Evolutionary conservation across 2,888 invertebrate genomes (phyloP), one percentile per base, ranked within the genome.

Genomic region (Amphimallon solstitiale): DNA sequence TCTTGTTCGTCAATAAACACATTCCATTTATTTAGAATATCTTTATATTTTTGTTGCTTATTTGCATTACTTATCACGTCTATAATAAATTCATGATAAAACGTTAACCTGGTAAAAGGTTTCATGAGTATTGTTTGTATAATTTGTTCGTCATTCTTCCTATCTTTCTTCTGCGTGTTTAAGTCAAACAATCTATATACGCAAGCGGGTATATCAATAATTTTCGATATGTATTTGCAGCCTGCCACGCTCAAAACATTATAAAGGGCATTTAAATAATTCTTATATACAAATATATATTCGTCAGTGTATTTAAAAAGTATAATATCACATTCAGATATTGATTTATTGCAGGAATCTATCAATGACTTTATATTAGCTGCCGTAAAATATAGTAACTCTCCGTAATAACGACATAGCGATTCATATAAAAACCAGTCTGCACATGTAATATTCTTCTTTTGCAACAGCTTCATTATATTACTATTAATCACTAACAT

Each of bases 181-280:
- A 62, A 63, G 37, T 75, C 76, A 3, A 73, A 70, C 59, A 75
- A 67, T 73, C 75, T 80, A 56, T 75, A 78, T 45, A 80, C 71
- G 63, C 82, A 82, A 70, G 84, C 84, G 17, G 88, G 86, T 54
- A 88, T 84, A 75, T 90, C 89, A 67, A 91, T 84, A 59, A 88
- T 77, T 79, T 85, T 86, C 69, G 89, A 86, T 63, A 91, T 88
- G 73, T 89, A 87, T 45, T 84, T 78, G 76, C 92, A 91, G 35
- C 91, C 92, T 76, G 89, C 88, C 69, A 91, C 85, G 72, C 90
- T 89, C 76, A 89, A 88, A 69, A 91, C 85, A 85, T 92, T 90
- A 80, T 91, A 91, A 78, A 91, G 85, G 73, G 88, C 86, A 81
- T 88, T 85, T 48, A 90, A 85, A 84, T 92, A 92, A 79, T 86